A percentile compares a stretch with the other conserved stretches of the same genome.
phyloP scores from a whole-genome alignment of 2,113 vertebrate species.

The Sylvietta virens region DNA sequence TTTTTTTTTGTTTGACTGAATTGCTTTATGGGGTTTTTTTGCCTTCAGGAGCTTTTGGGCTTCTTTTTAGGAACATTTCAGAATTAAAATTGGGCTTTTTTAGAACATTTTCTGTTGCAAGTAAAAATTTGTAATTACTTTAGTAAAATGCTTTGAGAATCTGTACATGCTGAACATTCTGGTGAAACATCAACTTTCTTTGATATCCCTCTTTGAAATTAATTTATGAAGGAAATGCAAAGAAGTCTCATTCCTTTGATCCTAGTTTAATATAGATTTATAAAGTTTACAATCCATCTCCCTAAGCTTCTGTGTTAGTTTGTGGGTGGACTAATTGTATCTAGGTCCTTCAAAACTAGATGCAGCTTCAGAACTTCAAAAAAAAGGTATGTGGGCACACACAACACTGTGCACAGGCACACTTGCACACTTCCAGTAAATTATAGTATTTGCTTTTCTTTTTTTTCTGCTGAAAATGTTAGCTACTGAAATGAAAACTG shows the following conservation, averaged over 20 bases:
- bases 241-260: neutral
- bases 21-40: neutral
- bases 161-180: neutral
- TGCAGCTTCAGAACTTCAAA: neutral
- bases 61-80: neutral
- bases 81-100: neutral
- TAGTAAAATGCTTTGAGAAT: neutral
- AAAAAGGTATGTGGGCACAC: fast-evolving
- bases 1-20: neutral
- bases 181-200: neutral
- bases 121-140: neutral
- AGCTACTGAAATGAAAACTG: neutral
- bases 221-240: neutral
- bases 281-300: neutral
- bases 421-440: neutral
- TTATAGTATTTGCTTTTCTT: neutral
- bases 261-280: neutral
- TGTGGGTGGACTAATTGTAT: neutral
- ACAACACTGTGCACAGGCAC: fast-evolving
- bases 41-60: neutral
- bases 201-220: neutral
- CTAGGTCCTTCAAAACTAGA: neutral
- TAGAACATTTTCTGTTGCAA: neutral
- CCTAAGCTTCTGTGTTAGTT: neutral
- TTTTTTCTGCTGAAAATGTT: neutral